Evolutionary conservation across 2,113 vertebrate genomes (phyloP), one percentile per base, ranked within the genome.

Genomic region (Pluvianellus socialis): DNA sequence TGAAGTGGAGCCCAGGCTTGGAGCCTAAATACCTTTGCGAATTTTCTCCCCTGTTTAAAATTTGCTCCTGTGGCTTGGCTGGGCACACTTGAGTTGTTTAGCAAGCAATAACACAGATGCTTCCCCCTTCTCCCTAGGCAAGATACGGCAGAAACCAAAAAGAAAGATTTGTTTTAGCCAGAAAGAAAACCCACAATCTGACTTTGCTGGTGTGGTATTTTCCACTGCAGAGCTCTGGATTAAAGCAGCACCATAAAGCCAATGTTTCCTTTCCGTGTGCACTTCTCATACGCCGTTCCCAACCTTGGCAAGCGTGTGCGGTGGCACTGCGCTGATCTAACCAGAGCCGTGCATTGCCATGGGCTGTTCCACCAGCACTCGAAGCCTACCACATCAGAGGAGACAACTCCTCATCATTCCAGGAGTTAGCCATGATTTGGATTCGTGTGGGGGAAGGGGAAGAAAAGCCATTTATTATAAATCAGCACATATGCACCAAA

Each of bases 91-190:
- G 61, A 38, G 86, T 44, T 97, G 93, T 97, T 97, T 49, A 93
- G 86, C 56, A 88, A 98, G 97, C 96, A 97, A 88, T 88, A 93
- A 96, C 92, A 96, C 91, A 97, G 90, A 90, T 84, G 86, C 97
- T 97, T 97, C 97, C 90, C 93, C 75, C 89, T 95, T 80, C 47
- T 95, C 91, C 84, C 73, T 65, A 63, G 94, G 97, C 91, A 95
- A 96, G 88, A 89, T 10, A 53, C 4, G 15, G 77, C 83, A 93
- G 88, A 90, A 92, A 90, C 82, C 85, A 68, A 77, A 95, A 86
- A 80, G 67, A 65, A 82, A 96, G 68, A 63, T 96, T 96, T 93
- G 88, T 95, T 97, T 93, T 62, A 77, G 50, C 70, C 91, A 85
- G 72, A 92, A 94, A 92, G 65, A 93, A 96, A 96, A 68, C 61